A percentile compares a stretch with the other conserved stretches of the same genome.
These are phyloP conservation scores for Uria aalge DNA, from an alignment of 2,113 vertebrate genomes.

Conservation along the genomic window DNA sequence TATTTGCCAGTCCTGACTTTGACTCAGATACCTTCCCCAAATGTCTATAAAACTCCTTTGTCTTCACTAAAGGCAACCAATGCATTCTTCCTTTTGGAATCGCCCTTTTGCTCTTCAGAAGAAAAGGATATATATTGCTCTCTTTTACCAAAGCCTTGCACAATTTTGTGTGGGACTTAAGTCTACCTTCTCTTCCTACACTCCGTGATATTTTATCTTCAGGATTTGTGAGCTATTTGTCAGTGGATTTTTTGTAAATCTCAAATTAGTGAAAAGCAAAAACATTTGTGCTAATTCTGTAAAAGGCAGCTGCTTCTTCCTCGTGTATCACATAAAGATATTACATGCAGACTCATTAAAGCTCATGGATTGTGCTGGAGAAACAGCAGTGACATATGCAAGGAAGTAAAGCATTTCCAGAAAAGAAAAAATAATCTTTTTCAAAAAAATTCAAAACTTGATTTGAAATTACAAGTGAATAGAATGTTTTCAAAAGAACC, in stretches of 20 bases:
- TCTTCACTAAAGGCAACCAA: background rate
- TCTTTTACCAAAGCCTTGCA: background rate
- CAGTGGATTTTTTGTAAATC: background rate
- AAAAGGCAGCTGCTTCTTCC: background rate
- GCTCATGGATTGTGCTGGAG: background rate
- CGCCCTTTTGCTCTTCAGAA: background rate
- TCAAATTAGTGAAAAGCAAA: background rate
- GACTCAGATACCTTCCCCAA: background rate
- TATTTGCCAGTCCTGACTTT: background rate
- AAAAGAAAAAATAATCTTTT: background rate
- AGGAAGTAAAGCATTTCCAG: background rate
- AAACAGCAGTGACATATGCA: background rate
- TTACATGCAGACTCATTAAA: background rate
- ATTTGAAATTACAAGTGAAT: background rate
- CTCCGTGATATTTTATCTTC: background rate
- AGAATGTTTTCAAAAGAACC: rapidly evolving
- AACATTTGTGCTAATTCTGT: background rate
- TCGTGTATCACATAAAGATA: background rate
- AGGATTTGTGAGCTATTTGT: background rate
- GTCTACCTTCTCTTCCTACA: background rate
- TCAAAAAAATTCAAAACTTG: background rate
- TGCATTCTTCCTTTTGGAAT: background rate
- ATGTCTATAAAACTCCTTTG: background rate
- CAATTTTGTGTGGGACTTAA: background rate
- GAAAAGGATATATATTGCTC: background rate